Conservation (phyloP, 2,113 vertebrate species). For the Chrysochloris asiatica region DNA sequence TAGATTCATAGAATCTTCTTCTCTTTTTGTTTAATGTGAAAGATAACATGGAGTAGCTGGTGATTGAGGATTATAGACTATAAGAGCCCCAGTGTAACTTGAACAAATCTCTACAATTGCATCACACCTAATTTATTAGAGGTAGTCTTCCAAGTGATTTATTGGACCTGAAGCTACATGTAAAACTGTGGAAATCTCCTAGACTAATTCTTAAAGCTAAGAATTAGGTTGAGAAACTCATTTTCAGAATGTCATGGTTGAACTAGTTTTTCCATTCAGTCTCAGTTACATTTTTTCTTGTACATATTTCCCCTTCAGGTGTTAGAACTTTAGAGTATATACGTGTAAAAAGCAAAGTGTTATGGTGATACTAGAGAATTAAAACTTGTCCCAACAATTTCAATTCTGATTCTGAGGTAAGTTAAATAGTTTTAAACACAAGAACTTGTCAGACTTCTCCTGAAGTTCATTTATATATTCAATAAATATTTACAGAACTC, state of each 20-base stretch:
- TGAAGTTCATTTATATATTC: constrained; percentile 4
- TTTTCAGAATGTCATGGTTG: constrained; percentile 60
- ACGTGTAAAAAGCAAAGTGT: neutral
- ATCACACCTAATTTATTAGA: constrained; percentile 3
- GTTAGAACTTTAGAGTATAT: neutral
- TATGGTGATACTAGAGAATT: neutral
- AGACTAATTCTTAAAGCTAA: constrained; percentile 38
- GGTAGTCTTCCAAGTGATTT: constrained; percentile 21
- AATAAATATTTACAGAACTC: neutral
- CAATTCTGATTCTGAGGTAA: constrained; percentile 46
- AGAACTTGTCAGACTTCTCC: constrained; percentile 8
- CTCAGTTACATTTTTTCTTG: constrained; percentile 31
- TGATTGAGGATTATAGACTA: neutral
- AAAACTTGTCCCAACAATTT: neutral
- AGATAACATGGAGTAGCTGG: neutral
- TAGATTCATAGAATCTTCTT: neutral
- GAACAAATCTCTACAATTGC: neutral
- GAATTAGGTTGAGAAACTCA: neutral
- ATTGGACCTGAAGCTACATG: neutral
- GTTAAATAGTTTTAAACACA: constrained; percentile 22
- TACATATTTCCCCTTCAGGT: constrained; percentile 11
- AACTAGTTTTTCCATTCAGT: constrained; percentile 44
- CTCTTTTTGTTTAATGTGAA: neutral
- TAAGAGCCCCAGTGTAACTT: neutral
- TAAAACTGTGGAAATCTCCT: constrained; percentile 1